Evolutionary conservation across 2,888 invertebrate species (phyloP).

Genomic region (Trilocha varians): DNA sequence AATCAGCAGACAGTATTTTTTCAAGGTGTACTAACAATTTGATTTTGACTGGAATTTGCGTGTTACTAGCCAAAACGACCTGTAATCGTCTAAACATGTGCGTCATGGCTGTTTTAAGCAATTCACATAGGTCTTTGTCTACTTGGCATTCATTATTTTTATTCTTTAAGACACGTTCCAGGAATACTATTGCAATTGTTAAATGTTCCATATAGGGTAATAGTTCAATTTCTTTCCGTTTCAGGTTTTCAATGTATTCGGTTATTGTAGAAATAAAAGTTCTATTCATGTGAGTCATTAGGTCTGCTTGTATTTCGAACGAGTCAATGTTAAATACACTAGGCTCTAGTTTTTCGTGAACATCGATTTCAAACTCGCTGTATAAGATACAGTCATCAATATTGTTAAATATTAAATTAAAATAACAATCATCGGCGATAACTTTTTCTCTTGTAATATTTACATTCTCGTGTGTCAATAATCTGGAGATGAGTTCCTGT

Average conservation of each 20-base stretch:
- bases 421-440: slow-evolving; percentile 17
- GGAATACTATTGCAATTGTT: slow-evolving; percentile 27
- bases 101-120: slow-evolving; percentile 25
- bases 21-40: slow-evolving; percentile 29
- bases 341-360: slow-evolving; percentile 9
- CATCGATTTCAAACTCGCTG: slow-evolving; percentile 45
- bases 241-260: slow-evolving; percentile 14
- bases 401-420: slow-evolving; percentile 37
- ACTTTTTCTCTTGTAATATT: neutral
- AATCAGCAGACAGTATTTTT: slow-evolving; percentile 32
- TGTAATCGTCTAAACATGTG: slow-evolving; percentile 28
- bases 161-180: slow-evolving; percentile 34
- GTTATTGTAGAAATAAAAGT: slow-evolving; percentile 25
- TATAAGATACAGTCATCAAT: slow-evolving; percentile 46
- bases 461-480: slow-evolving; percentile 49
- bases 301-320: slow-evolving; percentile 25
- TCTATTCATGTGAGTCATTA: slow-evolving; percentile 24
- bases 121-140: slow-evolving; percentile 22
- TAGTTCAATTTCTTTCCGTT: slow-evolving; percentile 19
- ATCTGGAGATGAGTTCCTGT: slow-evolving; percentile 35
- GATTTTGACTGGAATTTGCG: slow-evolving; percentile 31
- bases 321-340: slow-evolving; percentile 12
- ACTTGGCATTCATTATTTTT: slow-evolving; percentile 23
- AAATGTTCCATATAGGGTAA: slow-evolving; percentile 30
- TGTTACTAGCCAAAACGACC: slow-evolving; percentile 25